phyloP scores from a whole-genome alignment of 2,888 invertebrate genomes.

The Dyspetes luteomarginatus region DNA sequence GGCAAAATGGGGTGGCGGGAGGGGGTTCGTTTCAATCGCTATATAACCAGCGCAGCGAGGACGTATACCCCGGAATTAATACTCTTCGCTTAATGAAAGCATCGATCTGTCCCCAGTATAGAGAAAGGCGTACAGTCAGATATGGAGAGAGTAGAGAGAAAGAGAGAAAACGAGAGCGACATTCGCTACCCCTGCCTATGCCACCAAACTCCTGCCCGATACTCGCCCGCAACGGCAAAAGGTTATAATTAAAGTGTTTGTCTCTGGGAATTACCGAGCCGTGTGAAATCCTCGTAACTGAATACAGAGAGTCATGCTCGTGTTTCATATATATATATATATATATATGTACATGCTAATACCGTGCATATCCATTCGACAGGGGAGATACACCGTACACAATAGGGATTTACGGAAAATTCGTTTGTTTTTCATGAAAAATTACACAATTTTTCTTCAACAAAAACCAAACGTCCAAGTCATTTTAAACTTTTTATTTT shows the following conservation, averaged over 20 bases:
- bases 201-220: constrained; percentile 40
- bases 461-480: too few relatives aligned
- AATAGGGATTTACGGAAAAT: neutral
- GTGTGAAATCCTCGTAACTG: constrained; percentile 19
- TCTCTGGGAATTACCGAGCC: constrained; percentile 69
- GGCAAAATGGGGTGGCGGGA: too few relatives aligned
- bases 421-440: neutral
- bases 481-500: too few relatives aligned
- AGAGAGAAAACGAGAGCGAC: neutral
- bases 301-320: neutral
- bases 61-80: constrained; percentile 64
- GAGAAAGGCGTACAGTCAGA: neutral
- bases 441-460: neutral
- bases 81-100: constrained; percentile 71
- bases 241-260: constrained; percentile 74
- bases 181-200: neutral
- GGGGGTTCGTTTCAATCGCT: neutral
- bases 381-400: neutral
- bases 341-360: neutral
- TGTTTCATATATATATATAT: neutral
- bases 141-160: constrained; percentile 6
- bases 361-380: neutral
- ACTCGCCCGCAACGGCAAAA: constrained; percentile 19
- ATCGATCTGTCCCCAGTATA: constrained; percentile 65
- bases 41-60: constrained; percentile 9